Percentiles rank a stretch among this genome's conserved stretches.
Conservation (phyloP, 2,797 vertebrate species). For the Chelidonichthys spinosus region DNA sequence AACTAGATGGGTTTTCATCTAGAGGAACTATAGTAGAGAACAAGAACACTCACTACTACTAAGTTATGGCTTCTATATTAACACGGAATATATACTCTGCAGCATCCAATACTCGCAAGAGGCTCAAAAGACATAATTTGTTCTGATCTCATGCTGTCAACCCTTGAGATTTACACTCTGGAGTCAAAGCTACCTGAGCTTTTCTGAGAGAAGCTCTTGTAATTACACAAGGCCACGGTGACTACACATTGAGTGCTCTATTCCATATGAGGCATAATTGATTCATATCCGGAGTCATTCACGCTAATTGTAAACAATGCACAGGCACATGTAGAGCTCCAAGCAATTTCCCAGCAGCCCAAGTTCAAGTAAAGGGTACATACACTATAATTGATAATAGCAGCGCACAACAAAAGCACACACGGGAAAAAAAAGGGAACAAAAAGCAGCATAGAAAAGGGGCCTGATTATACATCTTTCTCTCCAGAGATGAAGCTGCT, state of each 20-base stretch:
- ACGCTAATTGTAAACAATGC: conserved; percentile 73
- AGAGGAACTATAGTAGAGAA: conserved; percentile 1
- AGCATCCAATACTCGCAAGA: conserved; percentile 37
- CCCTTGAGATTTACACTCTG: conserved; percentile 39
- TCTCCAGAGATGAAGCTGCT: conserved; percentile 10
- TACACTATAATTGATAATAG: conserved; percentile 53
- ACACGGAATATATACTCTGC: conserved; percentile 59
- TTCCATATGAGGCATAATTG: conserved; percentile 73
- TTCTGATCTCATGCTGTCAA: conserved; percentile 52
- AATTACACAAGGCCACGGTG: conserved; percentile 64
- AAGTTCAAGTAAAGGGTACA: conserved; percentile 67
- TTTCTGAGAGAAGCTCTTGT: conserved; percentile 56
- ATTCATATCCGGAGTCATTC: conserved; percentile 73
- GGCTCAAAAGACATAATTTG: conserved; percentile 46
- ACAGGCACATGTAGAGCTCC: conserved; percentile 63
- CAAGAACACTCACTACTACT: conserved; percentile 6
- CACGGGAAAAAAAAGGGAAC: conserved; percentile 53
- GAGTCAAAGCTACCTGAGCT: conserved; percentile 61
- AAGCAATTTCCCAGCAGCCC: conserved; percentile 64
- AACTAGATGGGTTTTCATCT: conserved; percentile 74
- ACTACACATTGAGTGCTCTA: conserved; percentile 66
- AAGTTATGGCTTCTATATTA: conserved; percentile 42
- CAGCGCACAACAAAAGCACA: conserved; percentile 36
- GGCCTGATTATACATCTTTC: conserved; percentile 9
- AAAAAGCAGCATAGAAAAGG: conserved; percentile 14